Conservation (phyloP, 2,797 vertebrate species). For the Picus viridis region DNA sequence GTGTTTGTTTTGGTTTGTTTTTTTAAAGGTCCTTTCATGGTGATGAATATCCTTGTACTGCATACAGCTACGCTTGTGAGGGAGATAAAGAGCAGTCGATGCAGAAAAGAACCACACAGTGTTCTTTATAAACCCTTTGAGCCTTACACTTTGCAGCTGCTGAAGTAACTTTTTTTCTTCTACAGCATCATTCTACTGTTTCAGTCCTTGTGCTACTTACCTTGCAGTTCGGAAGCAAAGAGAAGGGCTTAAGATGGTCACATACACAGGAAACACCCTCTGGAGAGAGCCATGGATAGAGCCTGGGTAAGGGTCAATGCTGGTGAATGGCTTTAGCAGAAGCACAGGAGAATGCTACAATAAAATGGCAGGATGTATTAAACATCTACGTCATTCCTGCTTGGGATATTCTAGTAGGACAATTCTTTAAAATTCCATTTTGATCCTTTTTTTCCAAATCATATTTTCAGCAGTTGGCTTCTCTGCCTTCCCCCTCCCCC, state of each 20-base stretch:
- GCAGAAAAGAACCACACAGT: fast-evolving
- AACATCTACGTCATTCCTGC: background rate
- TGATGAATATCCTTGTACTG: background rate
- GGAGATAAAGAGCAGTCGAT: background rate
- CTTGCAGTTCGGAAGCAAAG: background rate
- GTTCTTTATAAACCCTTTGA: background rate
- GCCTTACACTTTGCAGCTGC: background rate
- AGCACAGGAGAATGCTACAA: background rate
- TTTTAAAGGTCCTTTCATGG: background rate
- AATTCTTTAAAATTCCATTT: background rate
- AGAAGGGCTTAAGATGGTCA: background rate
- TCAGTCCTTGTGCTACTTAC: background rate
- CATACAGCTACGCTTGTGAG: fast-evolving
- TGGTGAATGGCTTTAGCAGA: background rate
- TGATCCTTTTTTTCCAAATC: background rate
- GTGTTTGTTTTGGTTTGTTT: no score
- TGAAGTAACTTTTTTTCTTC: background rate
- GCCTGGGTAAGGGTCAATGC: background rate
- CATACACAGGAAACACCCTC: fast-evolving
- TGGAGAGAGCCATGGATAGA: background rate
- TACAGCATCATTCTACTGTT: background rate
- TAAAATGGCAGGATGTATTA: background rate
- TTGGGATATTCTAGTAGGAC: background rate
- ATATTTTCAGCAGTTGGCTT: background rate
- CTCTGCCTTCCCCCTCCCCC: background rate